These are phyloP conservation scores for Falco rusticolus DNA, from an alignment of 2,797 vertebrate species.

Conservation along the genomic window DNA sequence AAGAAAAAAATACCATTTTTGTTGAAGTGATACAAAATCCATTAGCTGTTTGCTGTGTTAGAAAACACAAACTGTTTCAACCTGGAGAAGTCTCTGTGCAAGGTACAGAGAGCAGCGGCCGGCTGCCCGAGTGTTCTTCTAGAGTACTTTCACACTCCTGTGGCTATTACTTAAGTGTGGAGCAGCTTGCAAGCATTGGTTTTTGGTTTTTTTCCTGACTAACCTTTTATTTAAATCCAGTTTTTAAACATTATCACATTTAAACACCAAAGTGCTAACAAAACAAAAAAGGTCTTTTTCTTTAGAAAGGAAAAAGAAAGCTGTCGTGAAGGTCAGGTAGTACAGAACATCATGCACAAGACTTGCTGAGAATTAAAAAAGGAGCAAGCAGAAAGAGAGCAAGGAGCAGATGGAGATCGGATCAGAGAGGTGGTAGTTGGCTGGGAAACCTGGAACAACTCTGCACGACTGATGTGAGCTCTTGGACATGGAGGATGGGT, in stretches of 20 bases:
- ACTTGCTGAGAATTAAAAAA: conserved; percentile 41
- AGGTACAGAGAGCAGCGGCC: not conserved
- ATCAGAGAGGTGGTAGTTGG: not conserved
- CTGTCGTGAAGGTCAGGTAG: conserved; percentile 27
- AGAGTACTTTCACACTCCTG: not conserved
- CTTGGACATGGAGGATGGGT: conserved; percentile 18
- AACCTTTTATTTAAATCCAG: conserved; percentile 26
- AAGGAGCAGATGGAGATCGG: not conserved
- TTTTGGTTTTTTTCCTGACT: not conserved
- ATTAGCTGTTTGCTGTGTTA: not conserved
- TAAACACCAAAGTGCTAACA: conserved; percentile 48
- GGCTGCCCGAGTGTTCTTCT: not conserved
- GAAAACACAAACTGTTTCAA: not conserved
- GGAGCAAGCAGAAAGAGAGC: conserved; percentile 27
- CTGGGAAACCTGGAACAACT: conserved; percentile 46
- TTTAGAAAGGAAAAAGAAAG: not conserved
- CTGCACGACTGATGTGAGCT: conserved; percentile 28
- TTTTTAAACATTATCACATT: conserved; percentile 20
- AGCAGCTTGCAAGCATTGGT: not conserved
- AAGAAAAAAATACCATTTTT: not conserved
- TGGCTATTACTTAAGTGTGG: not conserved
- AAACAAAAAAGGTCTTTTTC: conserved; percentile 3
- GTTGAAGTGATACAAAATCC: not conserved
- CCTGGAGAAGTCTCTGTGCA: not conserved
- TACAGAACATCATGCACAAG: conserved; percentile 57